phyloP scores from a whole-genome alignment of 2,113 vertebrate species.

The Hippopotamus amphibius region DNA sequence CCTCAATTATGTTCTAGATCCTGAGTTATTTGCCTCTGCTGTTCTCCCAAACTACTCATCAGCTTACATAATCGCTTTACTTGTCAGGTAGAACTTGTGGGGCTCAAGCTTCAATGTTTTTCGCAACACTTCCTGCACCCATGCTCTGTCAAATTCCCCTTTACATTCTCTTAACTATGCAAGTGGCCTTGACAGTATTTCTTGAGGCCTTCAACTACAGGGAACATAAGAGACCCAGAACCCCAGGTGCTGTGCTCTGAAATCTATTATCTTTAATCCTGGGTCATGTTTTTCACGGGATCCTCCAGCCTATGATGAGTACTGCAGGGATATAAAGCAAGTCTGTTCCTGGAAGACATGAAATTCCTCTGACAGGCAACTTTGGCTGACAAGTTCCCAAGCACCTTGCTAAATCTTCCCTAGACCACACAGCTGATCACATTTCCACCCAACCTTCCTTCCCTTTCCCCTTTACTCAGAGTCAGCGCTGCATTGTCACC shows the following conservation, averaged over 20 bases:
- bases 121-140: not conserved
- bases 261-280: not conserved
- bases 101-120: not conserved
- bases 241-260: not conserved
- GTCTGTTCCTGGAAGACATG: not conserved
- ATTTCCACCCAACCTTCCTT: not conserved
- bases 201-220: not conserved
- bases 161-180: not conserved
- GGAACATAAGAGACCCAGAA: not conserved
- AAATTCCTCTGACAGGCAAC: not conserved
- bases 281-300: not conserved
- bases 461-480: not conserved
- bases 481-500: not conserved
- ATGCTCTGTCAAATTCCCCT: not conserved
- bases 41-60: not conserved
- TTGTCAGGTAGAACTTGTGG: not conserved
- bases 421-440: not conserved
- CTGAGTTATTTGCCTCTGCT: not conserved
- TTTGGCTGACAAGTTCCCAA: not conserved
- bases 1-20: not conserved
- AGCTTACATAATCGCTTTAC: constrained; percentile 1
- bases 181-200: not conserved
- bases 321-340: not conserved
- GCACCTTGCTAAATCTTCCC: not conserved
- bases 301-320: not conserved